Evolutionary conservation across 2,797 vertebrate genomes (phyloP).

Genomic region (Takifugu ocellatus): DNA sequence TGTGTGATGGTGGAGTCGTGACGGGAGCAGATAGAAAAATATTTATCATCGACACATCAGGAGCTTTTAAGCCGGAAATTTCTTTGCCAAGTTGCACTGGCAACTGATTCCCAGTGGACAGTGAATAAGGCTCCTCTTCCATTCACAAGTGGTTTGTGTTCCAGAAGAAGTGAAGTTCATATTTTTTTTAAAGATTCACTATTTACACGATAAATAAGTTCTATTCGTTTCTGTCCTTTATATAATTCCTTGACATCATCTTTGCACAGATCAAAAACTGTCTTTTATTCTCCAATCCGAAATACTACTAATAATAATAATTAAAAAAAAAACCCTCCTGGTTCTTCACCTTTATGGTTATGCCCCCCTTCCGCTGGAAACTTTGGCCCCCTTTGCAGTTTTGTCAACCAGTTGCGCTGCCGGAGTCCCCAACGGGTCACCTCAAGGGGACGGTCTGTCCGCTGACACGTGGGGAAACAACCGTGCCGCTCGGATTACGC

Average conservation of each 20-base stretch:
- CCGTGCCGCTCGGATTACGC: constrained; percentile 30
- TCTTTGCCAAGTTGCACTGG: constrained; percentile 44
- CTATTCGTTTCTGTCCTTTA: constrained; percentile 60
- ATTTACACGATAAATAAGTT: constrained; percentile 83
- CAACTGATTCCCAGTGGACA: constrained; percentile 56
- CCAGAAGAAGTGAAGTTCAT: constrained; percentile 74
- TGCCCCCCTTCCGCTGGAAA: constrained; percentile 14
- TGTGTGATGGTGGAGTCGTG: constrained; percentile 49
- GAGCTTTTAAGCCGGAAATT: constrained; percentile 60
- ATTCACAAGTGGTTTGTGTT: constrained; percentile 68
- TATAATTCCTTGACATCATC: constrained; percentile 78
- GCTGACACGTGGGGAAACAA: constrained; percentile 30
- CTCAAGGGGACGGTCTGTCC: constrained; percentile 24
- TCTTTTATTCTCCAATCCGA: constrained; percentile 40
- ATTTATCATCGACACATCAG: constrained; percentile 76
- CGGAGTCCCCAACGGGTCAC: constrained; percentile 26
- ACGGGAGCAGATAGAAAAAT: constrained; percentile 79
- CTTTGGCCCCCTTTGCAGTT: constrained; percentile 36
- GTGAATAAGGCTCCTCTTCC: constrained; percentile 74
- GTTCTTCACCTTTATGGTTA: constrained; percentile 26
- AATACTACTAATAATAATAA: constrained; percentile 29
- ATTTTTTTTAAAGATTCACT: constrained; percentile 68
- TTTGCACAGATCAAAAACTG: constrained; percentile 61
- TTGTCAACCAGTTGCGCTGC: constrained; percentile 17
- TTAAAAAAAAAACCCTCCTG: constrained; percentile 13